Conservation (phyloP, 2,888 invertebrate species). For the Drepana falcataria region DNA sequence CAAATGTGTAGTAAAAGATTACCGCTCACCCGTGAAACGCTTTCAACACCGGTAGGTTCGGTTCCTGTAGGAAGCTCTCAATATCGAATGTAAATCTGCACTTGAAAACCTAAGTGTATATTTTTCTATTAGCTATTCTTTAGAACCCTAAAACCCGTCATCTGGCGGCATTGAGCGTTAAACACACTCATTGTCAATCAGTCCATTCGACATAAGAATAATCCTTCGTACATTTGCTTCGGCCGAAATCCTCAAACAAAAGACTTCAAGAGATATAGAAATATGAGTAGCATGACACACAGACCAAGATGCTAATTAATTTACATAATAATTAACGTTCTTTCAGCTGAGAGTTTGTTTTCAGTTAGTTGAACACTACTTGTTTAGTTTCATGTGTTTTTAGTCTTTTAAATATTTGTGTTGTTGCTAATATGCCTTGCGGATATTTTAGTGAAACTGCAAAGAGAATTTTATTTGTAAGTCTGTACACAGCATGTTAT, state of each 20-base stretch:
- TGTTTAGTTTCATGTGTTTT: constrained; percentile 10
- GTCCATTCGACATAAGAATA: constrained; percentile 4
- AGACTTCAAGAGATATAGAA: constrained; percentile 35
- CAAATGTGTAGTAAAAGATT: too few relatives aligned
- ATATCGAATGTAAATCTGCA: too few relatives aligned
- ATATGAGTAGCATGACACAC: constrained; percentile 43
- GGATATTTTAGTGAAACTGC: constrained; percentile 63
- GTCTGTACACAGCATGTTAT: constrained; percentile 17
- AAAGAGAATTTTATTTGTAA: constrained; percentile 57
- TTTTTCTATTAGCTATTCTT: background rate
- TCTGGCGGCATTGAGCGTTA: background rate
- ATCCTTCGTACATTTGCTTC: constrained; percentile 32
- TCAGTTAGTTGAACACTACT: constrained; percentile 24
- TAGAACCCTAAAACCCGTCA: background rate
- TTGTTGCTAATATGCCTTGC: constrained; percentile 56
- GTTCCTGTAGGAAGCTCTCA: too few relatives aligned
- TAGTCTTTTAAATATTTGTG: constrained; percentile 6
- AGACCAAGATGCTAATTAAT: constrained; percentile 54
- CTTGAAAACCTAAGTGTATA: too few relatives aligned
- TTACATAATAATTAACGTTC: constrained; percentile 59
- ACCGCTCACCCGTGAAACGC: too few relatives aligned
- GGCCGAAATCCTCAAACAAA: constrained; percentile 34
- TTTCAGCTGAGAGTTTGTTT: constrained; percentile 25
- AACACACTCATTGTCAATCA: background rate
- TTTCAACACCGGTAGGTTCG: too few relatives aligned